Percentiles rank a stretch among this genome's conserved stretches.
Evolutionary conservation across 2,797 vertebrate genomes (phyloP).

Genomic region (Microctenopoma steveboyesi): DNA sequence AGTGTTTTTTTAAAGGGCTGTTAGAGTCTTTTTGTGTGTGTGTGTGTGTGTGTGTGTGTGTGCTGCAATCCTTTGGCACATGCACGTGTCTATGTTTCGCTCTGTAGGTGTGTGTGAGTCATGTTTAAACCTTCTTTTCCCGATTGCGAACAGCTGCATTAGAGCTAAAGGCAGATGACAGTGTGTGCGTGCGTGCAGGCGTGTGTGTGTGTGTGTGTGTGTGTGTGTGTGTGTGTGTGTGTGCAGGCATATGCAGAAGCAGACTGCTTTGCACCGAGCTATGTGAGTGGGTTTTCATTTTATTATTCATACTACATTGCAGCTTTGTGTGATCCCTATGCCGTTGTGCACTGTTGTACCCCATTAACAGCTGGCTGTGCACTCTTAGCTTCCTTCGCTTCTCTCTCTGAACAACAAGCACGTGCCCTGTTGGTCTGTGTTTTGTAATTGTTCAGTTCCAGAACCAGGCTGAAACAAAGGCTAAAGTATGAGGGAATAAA

Average conservation of each 20-base stretch:
- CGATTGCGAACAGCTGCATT: constrained; percentile 19
- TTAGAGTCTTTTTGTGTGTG: neutral
- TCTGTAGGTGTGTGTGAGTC: constrained; percentile 39
- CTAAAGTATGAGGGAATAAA: too few relatives aligned
- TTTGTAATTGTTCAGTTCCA: neutral
- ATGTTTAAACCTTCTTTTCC: constrained; percentile 16
- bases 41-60: constrained; percentile 4
- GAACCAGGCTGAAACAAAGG: too few relatives aligned
- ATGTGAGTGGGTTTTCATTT: constrained; percentile 21
- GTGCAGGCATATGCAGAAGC: neutral
- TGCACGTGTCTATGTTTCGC: constrained; percentile 21
- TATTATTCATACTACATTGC: constrained; percentile 26
- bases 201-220: neutral
- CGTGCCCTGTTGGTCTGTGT: neutral
- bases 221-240: constrained; percentile 4
- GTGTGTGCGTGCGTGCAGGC: constrained; percentile 8
- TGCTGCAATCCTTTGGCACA: constrained; percentile 16
- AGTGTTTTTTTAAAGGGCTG: neutral
- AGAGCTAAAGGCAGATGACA: constrained; percentile 4
- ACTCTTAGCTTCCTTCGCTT: neutral
- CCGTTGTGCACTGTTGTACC: neutral
- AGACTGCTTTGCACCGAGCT: constrained; percentile 3
- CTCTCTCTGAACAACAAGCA: constrained; percentile 1
- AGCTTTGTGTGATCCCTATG: constrained; percentile 14
- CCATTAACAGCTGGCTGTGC: constrained; percentile 14